Evolutionary conservation across 1,140 invertebrate genomes (phyloP).

Genomic region (Diorhabda elongata): DNA sequence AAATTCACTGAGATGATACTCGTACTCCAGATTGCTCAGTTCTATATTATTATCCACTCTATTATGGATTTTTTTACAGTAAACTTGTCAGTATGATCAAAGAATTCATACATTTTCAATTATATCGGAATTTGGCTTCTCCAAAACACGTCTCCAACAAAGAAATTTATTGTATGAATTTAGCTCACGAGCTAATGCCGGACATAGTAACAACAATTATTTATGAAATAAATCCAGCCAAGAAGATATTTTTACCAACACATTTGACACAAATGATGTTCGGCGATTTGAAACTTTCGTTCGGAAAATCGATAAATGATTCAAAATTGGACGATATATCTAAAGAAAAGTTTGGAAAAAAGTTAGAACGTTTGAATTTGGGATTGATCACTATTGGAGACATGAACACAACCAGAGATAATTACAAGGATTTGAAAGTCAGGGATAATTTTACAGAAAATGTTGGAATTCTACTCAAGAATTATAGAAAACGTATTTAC

Average conservation of each 20-base stretch:
- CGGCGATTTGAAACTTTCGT: background rate
- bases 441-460: background rate
- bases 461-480: background rate
- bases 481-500: constrained; percentile 3
- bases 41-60: too few relatives aligned
- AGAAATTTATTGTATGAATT: constrained; percentile 4
- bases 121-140: background rate
- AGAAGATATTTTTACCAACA: background rate
- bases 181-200: constrained; percentile 3
- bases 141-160: background rate
- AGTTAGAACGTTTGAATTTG: constrained; percentile 1
- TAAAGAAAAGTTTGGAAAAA: background rate
- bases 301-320: background rate
- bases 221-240: background rate
- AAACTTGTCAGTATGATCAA: constrained; percentile 3
- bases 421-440: background rate
- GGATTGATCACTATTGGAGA: background rate
- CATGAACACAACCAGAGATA: background rate
- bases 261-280: background rate
- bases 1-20: too few relatives aligned
- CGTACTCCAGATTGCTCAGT: too few relatives aligned
- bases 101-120: constrained; percentile 5
- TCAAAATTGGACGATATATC: constrained; percentile 5
- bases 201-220: background rate
- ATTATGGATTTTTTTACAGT: background rate